Base-by-base conservation (phyloP, 2,113 vertebrate genomes). In the Acrocephalus arundinaceus region DNA sequence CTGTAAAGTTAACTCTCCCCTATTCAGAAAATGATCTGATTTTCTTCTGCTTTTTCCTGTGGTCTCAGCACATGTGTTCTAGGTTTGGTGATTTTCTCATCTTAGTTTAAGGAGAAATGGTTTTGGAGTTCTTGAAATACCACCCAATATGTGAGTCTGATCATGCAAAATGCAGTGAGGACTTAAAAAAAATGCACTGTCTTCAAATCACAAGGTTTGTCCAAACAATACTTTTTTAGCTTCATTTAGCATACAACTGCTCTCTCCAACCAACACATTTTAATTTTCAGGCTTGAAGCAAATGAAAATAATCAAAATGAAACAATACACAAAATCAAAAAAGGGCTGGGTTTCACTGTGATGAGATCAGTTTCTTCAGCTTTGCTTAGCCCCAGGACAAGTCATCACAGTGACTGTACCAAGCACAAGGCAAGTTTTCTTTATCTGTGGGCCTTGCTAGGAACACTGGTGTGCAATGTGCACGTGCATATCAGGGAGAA, bases 261-360 rank as follows among this genome's bases (percentile, higher is more conserved):
- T 92, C 18, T 49, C 37, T 59, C n/a, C 37, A 83, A 73, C 7
- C 23, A 37, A 61, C 37, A 39, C 37, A 39, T 39, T 39, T 39
- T 70, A 43, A 85, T 77, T 79, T 94, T 91, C 28, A 74, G 33
- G 27, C 31, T 86, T 66, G 31, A n/a, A 92, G 43, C 59, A 89
- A 87, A 70, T 35, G 5, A 58, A 82, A 91, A 89, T 3, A 24
- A 18, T 25, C 20, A 73, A 80, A 85, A 25, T 12, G 4, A 62
- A 66, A 41, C 22, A 49, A 81, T 16, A 35, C 1, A 11, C 8
- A 11, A 52, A 43, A 33, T 41, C 20, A 20, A 20, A 66, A 61
- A 49, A 21, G 6, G 5, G 10, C 9, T 35, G 31, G 3, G 19
- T 80, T 76, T 83, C 54, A 28, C n/a, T 45, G 22, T 43, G 35